Conservation (phyloP, 1,140 invertebrate genomes). For the Drosophila kikkawai region DNA sequence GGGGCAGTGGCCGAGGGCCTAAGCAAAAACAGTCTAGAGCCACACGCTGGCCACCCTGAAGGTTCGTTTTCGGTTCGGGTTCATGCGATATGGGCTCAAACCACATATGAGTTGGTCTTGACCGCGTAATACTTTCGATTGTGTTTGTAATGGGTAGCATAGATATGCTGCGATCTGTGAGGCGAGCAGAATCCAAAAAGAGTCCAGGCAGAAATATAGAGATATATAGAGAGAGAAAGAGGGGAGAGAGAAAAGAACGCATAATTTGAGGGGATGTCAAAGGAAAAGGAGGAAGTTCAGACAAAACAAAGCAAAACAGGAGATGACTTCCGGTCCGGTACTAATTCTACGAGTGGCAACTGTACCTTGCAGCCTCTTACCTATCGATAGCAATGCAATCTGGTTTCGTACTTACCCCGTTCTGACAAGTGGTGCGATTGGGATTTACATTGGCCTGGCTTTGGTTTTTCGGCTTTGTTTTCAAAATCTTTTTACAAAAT, state of each 20-base stretch:
- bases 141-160: conserved; percentile 83
- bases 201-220: conserved; percentile 38
- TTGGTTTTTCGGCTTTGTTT: conserved; percentile 29
- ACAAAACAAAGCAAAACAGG: conserved; percentile 11
- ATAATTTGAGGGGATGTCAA: conserved; percentile 50
- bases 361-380: conserved; percentile 32
- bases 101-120: conserved; percentile 81
- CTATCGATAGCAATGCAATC: conserved; percentile 18
- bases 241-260: conserved; percentile 55
- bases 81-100: conserved; percentile 68
- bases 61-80: conserved; percentile 12
- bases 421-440: conserved; percentile 46
- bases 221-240: conserved; percentile 45
- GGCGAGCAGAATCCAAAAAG: conserved; percentile 60
- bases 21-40: conserved; percentile 67
- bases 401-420: conserved; percentile 53
- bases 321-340: conserved; percentile 10
- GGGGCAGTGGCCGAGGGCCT: conserved; percentile 50
- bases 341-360: conserved; percentile 42
- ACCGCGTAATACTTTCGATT: conserved; percentile 84
- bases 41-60: conserved; percentile 34
- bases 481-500: conserved; percentile 78
- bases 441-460: conserved; percentile 31
- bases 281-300: conserved; percentile 6
- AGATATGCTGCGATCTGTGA: conserved; percentile 84